Conservation (phyloP, 1,140 invertebrate genomes). For the Calosoma granatense region DNA sequence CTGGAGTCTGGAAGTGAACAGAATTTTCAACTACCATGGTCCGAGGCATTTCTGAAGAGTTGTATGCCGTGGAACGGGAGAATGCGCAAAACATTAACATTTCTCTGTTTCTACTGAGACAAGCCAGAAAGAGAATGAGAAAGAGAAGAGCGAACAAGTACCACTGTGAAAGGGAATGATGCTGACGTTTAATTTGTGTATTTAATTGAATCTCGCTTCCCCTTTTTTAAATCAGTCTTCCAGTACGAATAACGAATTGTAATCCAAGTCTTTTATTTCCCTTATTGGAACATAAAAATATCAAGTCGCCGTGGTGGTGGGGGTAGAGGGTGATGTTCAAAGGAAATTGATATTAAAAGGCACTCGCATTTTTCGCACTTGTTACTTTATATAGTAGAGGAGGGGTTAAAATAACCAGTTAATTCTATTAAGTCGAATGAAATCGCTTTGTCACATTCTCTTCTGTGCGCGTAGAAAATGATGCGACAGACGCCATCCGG, state of each 20-base stretch:
- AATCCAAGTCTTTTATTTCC: conserved; percentile 28
- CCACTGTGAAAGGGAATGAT: too few relatives aligned
- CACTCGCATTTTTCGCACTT: background rate
- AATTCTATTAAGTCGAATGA: background rate
- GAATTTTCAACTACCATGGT: too few relatives aligned
- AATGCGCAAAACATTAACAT: too few relatives aligned
- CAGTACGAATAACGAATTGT: conserved; percentile 19
- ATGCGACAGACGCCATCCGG: too few relatives aligned
- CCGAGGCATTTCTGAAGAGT: too few relatives aligned
- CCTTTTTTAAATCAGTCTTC: conserved; percentile 25
- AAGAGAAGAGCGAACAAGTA: too few relatives aligned
- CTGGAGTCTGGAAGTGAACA: too few relatives aligned
- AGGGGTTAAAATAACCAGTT: background rate
- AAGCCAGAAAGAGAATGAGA: too few relatives aligned
- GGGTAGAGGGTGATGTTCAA: background rate
- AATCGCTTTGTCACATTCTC: background rate
- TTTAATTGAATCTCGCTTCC: conserved; percentile 27
- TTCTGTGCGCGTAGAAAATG: background rate
- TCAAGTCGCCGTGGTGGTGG: conserved; percentile 19
- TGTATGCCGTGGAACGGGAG: too few relatives aligned
- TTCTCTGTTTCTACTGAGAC: too few relatives aligned
- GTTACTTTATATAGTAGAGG: background rate
- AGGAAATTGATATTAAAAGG: conserved; percentile 3
- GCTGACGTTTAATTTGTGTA: conserved; percentile 30
- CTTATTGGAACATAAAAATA: conserved; percentile 30